These are phyloP conservation scores for Columba guinea DNA, from an alignment of 2,797 vertebrate genomes.

Conservation along the genomic window DNA sequence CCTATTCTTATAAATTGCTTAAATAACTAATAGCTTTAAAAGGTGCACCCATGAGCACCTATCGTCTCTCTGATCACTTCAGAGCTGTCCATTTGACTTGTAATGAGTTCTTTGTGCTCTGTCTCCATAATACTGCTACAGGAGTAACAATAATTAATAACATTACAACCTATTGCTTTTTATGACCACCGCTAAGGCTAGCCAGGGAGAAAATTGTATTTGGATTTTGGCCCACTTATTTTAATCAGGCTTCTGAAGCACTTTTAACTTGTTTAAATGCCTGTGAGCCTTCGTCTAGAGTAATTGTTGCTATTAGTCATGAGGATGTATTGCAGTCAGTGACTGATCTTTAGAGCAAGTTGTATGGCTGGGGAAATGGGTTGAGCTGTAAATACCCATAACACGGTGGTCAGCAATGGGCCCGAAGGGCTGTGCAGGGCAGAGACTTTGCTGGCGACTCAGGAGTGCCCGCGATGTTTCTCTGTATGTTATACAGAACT, in stretches of 20 bases:
- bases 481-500: not conserved
- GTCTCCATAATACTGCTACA: not conserved
- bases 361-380: not conserved
- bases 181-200: not conserved
- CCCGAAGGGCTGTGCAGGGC: not conserved
- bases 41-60: not conserved
- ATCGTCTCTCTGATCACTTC: not conserved
- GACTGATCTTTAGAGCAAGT: not conserved
- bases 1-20: not conserved
- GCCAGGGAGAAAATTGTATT: not conserved
- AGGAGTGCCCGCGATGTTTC: not conserved
- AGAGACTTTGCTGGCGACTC: not conserved
- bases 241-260: not conserved
- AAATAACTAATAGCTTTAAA: not conserved
- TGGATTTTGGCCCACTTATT: slow-evolving; percentile 20
- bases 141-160: slow-evolving; percentile 1
- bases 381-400: not conserved
- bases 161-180: not conserved
- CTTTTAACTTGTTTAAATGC: slow-evolving; percentile 26
- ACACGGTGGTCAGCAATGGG: accelerated
- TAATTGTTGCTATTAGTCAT: not conserved
- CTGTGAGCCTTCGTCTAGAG: not conserved
- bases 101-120: not conserved
- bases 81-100: not conserved
- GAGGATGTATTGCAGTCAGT: not conserved